Percentiles rank a stretch among this genome's conserved stretches.
Evolutionary conservation across 2,113 vertebrate species (phyloP).

Genomic region (Brachypteracias leptosomus): DNA sequence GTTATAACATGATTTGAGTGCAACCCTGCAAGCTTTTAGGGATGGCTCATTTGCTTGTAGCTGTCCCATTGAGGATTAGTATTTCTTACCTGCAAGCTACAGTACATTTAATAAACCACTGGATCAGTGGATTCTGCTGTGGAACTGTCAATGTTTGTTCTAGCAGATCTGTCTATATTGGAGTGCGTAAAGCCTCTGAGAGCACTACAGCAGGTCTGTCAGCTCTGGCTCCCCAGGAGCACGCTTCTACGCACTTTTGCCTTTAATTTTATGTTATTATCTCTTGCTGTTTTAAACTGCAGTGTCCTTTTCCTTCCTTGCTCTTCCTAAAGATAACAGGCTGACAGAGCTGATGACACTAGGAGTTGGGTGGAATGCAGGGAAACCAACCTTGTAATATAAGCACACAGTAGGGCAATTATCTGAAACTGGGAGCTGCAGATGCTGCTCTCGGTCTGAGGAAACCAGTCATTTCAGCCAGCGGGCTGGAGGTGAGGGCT

Average conservation of each 20-base stretch:
- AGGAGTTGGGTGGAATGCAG: constrained; percentile 11
- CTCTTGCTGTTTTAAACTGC: constrained; percentile 47
- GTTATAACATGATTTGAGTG: constrained; percentile 6
- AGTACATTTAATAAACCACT: constrained; percentile 41
- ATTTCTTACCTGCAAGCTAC: constrained; percentile 49
- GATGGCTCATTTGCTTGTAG: constrained; percentile 59
- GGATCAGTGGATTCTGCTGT: constrained; percentile 52
- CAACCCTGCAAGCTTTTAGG: constrained; percentile 30
- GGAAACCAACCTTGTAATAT: constrained; percentile 31
- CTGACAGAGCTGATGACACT: constrained; percentile 2
- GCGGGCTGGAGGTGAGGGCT: constrained; percentile 5
- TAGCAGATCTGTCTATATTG: constrained; percentile 25
- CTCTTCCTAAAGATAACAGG: constrained; percentile 37
- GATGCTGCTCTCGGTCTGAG: background rate
- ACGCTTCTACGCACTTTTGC: background rate
- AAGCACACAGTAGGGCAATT: constrained; percentile 29
- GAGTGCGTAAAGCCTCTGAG: constrained; percentile 24
- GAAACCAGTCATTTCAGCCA: constrained; percentile 40
- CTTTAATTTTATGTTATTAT: constrained; percentile 49
- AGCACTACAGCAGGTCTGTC: constrained; percentile 7
- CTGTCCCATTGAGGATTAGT: constrained; percentile 42
- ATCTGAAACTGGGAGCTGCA: background rate
- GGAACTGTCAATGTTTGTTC: constrained; percentile 56
- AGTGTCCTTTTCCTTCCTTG: constrained; percentile 25
- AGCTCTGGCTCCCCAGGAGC: background rate